Conservation (phyloP, 2,113 vertebrate species). For the Colius striatus region DNA sequence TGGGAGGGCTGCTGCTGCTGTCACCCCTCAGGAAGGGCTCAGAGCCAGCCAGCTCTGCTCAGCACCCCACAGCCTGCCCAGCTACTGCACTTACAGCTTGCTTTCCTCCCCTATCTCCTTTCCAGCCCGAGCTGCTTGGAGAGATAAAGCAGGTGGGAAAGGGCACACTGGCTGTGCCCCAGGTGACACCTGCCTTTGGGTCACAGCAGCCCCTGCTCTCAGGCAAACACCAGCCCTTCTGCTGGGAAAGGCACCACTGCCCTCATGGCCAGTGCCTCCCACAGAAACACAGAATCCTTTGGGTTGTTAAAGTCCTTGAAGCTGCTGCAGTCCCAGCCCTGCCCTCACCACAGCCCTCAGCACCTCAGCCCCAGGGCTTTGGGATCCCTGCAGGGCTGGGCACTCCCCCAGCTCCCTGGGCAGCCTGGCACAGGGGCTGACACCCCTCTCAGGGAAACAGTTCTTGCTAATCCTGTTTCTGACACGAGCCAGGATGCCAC, state of each 20-base stretch:
- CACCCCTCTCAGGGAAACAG: too few species aligned
- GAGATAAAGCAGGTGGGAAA: background rate
- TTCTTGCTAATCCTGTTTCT: too few species aligned
- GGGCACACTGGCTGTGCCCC: fast-evolving
- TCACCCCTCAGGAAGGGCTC: background rate
- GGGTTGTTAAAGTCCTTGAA: too few species aligned
- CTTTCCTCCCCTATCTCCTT: background rate
- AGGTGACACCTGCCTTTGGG: fast-evolving
- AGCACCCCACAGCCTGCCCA: fast-evolving
- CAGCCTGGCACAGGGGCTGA: too few species aligned
- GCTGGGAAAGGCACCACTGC: background rate
- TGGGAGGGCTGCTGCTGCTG: too few species aligned
- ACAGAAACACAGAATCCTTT: too few species aligned
- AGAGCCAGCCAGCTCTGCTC: background rate
- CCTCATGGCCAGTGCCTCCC: fast-evolving
- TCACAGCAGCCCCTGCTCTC: fast-evolving
- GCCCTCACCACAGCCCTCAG: too few species aligned
- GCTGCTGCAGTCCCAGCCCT: too few species aligned
- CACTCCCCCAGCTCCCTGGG: too few species aligned
- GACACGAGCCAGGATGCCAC: too few species aligned
- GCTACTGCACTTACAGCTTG: background rate
- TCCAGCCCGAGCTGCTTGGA: fast-evolving
- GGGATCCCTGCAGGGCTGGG: too few species aligned
- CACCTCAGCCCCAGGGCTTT: too few species aligned
- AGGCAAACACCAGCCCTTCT: background rate